These are phyloP conservation scores for Pavo muticus DNA, from an alignment of 2,113 vertebrate species.

Conservation along the genomic window DNA sequence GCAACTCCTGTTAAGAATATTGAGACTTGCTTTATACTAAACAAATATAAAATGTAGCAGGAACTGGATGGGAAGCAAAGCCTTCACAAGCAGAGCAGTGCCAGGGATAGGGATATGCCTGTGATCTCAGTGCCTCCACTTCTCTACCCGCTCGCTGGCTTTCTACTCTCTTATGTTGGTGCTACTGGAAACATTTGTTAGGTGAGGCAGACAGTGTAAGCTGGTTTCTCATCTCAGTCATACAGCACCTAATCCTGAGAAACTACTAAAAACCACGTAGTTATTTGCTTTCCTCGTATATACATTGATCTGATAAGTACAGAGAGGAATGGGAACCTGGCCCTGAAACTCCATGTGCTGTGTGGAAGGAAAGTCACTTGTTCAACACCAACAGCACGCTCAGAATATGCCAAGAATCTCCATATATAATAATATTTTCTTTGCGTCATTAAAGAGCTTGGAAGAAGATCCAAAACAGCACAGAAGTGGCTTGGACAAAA, in stretches of 20 bases:
- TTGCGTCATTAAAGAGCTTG: neutral
- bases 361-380: neutral
- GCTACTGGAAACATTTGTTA: neutral
- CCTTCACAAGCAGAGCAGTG: neutral
- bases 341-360: neutral
- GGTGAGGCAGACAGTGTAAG: neutral
- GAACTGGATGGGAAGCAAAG: constrained; percentile 2
- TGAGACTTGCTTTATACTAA: constrained; percentile 20
- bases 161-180: neutral
- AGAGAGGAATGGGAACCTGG: neutral
- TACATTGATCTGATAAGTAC: neutral
- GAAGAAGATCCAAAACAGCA: constrained; percentile 11
- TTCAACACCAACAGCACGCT: neutral
- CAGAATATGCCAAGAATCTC: constrained; percentile 47
- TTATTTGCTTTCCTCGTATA: constrained; percentile 11
- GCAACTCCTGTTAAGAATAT: constrained; percentile 16
- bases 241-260: constrained; percentile 11
- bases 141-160: neutral
- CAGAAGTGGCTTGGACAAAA: constrained; percentile 43
- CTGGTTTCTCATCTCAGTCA: neutral
- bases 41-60: constrained; percentile 12
- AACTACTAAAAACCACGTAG: neutral
- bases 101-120: constrained; percentile 16
- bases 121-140: neutral
- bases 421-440: constrained; percentile 57